Conservation (phyloP, 1,140 invertebrate genomes). For the Doryteuthis pealeii region DNA sequence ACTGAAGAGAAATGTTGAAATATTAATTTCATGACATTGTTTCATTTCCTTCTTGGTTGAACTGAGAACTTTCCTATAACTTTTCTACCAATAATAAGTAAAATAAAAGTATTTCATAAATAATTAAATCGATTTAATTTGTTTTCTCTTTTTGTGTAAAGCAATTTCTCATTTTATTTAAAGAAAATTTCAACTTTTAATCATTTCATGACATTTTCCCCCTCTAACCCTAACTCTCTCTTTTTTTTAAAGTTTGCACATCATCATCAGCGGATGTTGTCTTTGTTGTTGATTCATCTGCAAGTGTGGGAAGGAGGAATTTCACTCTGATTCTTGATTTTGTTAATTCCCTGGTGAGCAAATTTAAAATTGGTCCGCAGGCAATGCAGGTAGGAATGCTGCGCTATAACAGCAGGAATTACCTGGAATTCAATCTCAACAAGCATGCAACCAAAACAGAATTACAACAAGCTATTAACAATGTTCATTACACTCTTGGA, state of each 20-base stretch:
- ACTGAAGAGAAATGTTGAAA: too few relatives aligned
- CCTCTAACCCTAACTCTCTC: not conserved
- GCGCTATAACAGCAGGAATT: conserved; percentile 40
- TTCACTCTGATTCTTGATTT: conserved; percentile 48
- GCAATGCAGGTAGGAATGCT: conserved; percentile 45
- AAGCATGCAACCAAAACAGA: conserved; percentile 33
- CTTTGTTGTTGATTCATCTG: conserved; percentile 48
- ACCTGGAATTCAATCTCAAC: conserved; percentile 43
- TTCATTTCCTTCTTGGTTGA: too few relatives aligned
- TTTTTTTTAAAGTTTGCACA: conserved; percentile 37
- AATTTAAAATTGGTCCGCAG: conserved; percentile 37
- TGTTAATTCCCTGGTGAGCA: conserved; percentile 39
- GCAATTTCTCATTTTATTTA: too few relatives aligned
- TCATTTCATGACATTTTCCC: too few relatives aligned
- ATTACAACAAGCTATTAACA: conserved; percentile 35
- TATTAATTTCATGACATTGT: too few relatives aligned
- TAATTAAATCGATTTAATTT: too few relatives aligned
- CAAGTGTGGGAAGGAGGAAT: conserved; percentile 40
- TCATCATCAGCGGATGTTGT: conserved; percentile 44
- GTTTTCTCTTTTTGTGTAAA: too few relatives aligned
- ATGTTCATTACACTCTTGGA: conserved; percentile 33
- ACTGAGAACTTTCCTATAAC: too few relatives aligned
- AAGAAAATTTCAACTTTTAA: too few relatives aligned
- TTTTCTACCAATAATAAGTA: too few relatives aligned
- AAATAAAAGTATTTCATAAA: too few relatives aligned